Percentiles rank a stretch among this genome's conserved stretches.
Conservation (phyloP, 2,113 vertebrate genomes). For the Lontra canadensis region DNA sequence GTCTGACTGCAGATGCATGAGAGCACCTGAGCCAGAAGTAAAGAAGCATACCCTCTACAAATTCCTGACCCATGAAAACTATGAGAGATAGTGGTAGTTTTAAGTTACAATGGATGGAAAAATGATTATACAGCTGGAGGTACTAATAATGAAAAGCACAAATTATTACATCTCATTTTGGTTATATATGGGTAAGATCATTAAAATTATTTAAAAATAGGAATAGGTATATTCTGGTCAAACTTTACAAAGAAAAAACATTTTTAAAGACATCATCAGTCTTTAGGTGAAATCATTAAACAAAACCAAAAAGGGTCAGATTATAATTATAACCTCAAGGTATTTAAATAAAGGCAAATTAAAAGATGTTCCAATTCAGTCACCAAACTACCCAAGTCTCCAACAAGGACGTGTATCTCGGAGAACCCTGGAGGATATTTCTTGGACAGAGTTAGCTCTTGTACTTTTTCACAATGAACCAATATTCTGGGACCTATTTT, state of each 20-base stretch:
- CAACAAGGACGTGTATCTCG: not conserved
- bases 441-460: not conserved
- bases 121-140: not conserved
- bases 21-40: not conserved
- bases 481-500: not conserved
- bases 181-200: not conserved
- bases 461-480: not conserved
- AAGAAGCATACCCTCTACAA: not conserved
- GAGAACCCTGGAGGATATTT: not conserved
- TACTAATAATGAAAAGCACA: not conserved
- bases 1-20: not conserved
- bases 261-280: not conserved
- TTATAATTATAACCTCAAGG: not conserved
- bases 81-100: not conserved
- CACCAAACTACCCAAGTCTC: not conserved
- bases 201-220: not conserved
- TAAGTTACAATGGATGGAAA: not conserved
- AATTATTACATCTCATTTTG: not conserved
- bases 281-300: not conserved
- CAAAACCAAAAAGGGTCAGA: not conserved
- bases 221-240: not conserved
- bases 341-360: not conserved
- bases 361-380: not conserved
- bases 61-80: not conserved
- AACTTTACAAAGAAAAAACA: not conserved